Base-by-base conservation (phyloP, 2,888 invertebrate genomes). In the Leptopterna dolabrata region DNA sequence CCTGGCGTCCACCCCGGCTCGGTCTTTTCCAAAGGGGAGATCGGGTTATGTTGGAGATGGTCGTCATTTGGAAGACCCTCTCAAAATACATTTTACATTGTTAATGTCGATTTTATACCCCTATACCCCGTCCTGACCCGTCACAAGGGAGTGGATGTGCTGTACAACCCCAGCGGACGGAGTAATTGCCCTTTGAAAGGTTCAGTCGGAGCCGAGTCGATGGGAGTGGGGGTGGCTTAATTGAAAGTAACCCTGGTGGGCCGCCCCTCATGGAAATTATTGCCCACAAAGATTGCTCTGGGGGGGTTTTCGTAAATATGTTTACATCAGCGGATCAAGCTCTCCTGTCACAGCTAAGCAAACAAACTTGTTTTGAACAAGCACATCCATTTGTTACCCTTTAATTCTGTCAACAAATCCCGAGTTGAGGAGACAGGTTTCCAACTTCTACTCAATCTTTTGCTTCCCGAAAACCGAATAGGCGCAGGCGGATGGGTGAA, bases 51-150 rank as follows among this genome's bases (percentile, higher is more conserved):
- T 76, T 76, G 36, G 41, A 76, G 41, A 76, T 36, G 73, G 73
- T 41, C 41, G 73, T 41, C 88, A 63, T 63, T 19, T 27, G 51
- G 24, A 63, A 63, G 63, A 24, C 63, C 88, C 88, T 88, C 87
- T 88, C 88, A 87, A 88, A 88, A 88, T 88, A 88, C 88, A 87
- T 88, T 87, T 87, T 88, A 87, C 87, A 83, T 88, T 88, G 88
- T 88, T 88, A 87, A 88, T 88, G 87, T 47, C 86, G 55, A 55
- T 55, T 51, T 41, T 63, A 41, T 30, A n/a, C 47, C 13, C 81
- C 36, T 36, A 7, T 36, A 4, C 84, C n/a, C 16, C 43, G 27
- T 19, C 24, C 70, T 36, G 14, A 6, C 47, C 71, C 70, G 51
- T 30, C 81, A 24, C 51, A 13, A 11, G 24, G n/a, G 41, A 41